Evolutionary conservation across 2,888 invertebrate species (phyloP).

Genomic region (Taphrorychus bicolor): DNA sequence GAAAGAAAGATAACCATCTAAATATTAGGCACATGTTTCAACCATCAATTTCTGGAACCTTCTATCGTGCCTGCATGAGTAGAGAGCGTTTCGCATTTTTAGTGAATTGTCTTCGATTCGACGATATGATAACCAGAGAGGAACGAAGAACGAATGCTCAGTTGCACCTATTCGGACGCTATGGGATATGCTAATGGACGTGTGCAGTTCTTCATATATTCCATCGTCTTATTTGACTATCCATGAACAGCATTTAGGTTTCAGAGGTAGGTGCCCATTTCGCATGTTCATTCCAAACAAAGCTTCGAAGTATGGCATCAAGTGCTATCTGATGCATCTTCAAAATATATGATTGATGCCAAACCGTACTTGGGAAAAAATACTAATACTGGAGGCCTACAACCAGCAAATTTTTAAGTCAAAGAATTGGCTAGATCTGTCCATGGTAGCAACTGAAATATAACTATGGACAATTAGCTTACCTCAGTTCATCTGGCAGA

Average conservation of each 20-base stretch:
- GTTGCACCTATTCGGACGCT: constrained; percentile 36
- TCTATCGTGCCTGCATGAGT: constrained; percentile 20
- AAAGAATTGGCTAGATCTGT: constrained; percentile 36
- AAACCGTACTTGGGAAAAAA: constrained; percentile 44
- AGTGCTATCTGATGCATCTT: constrained; percentile 47
- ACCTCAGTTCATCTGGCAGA: constrained; percentile 50
- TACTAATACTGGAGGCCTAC: constrained; percentile 46
- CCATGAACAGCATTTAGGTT: constrained; percentile 26
- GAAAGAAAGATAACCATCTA: constrained; percentile 14
- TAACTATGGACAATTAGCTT: constrained; percentile 53
- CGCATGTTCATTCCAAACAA: constrained; percentile 27
- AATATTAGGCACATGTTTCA: constrained; percentile 16
- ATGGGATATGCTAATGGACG: constrained; percentile 42
- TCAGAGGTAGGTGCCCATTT: constrained; percentile 38
- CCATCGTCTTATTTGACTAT: constrained; percentile 25
- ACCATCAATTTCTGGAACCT: not conserved
- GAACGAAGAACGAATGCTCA: constrained; percentile 35
- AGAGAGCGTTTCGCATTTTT: constrained; percentile 21
- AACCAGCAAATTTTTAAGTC: constrained; percentile 44
- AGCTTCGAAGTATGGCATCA: constrained; percentile 16
- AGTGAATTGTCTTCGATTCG: constrained; percentile 14
- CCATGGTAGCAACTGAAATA: constrained; percentile 45
- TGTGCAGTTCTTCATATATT: constrained; percentile 18
- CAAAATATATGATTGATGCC: constrained; percentile 32
- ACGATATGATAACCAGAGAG: constrained; percentile 5